Evolutionary conservation across 2,888 invertebrate species (phyloP), one percentile per base, ranked within the genome.

Genomic region (Thymelicus acteon): DNA sequence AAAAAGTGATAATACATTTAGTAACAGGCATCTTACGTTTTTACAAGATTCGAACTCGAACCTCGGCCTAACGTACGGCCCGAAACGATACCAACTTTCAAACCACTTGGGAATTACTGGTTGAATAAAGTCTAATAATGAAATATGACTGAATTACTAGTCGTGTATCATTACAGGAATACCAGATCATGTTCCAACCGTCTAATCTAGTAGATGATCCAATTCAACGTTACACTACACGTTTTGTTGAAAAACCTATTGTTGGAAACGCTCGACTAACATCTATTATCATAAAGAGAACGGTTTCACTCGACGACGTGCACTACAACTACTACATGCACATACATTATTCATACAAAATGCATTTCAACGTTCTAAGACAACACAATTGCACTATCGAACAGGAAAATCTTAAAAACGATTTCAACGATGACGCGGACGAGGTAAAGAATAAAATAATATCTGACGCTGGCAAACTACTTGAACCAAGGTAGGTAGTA

Each of bases 331-430:
- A n/a, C n/a, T n/a, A n/a, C n/a, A n/a, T n/a, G 63, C 8, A 63
- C 37, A 63, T 69, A 60, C 48, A 69, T 70, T 70, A 64, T 64
- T 70, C 63, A 70, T 70, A 64, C 49, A 49, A 64, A 64, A 60
- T 48, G 64, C 70, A 70, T 70, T 64, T 60, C 63, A 70, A 58
- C 63, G 64, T 40, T 60, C 48, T n/a, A n/a, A 69, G 69, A 69
- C 47, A 58, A 54, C 44, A 66, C 58, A 39, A 31, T 66, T 66
- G 57, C 58, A 66, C 49, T 52, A 64, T 47, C 66, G 49, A 47
- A 66, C 57, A 66, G 44, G 48, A 66, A 66, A 66, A 64, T 64
- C 39, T 37, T 58, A n/a, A 39, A n/a, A 39, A 54, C n/a, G 19
- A 54, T 13, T 64, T 64, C 37, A 64, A 39, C 64, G 64, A 39